Evolutionary conservation across 2,888 invertebrate genomes (phyloP).

Genomic region (Tryphoninae sp.): DNA sequence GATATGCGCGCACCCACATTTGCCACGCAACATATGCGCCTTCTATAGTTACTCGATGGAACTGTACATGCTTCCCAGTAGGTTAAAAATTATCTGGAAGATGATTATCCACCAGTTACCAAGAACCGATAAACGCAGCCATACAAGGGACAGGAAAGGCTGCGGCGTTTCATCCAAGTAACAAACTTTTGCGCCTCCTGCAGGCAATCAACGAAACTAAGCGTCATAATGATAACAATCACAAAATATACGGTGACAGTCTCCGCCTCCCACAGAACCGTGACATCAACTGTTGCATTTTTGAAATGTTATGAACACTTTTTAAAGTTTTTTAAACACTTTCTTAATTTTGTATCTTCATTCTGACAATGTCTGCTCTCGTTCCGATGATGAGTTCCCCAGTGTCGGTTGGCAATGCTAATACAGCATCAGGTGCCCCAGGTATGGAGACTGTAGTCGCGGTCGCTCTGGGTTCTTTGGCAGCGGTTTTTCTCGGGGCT

Average conservation of each 20-base stretch:
- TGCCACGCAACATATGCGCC: not conserved
- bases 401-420: slow-evolving; percentile 74
- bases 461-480: slow-evolving; percentile 86
- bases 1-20: not conserved
- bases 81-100: slow-evolving; percentile 11
- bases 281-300: slow-evolving; percentile 50
- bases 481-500: slow-evolving; percentile 87
- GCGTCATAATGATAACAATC: not conserved
- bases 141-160: not conserved
- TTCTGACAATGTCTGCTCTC: slow-evolving; percentile 1
- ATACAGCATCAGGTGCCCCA: slow-evolving; percentile 71
- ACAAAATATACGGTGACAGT: slow-evolving; percentile 72
- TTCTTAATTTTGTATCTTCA: not conserved
- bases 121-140: not conserved
- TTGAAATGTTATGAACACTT: slow-evolving; percentile 24
- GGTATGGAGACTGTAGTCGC: slow-evolving; percentile 87
- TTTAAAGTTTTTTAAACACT: not conserved
- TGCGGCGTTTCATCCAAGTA: not conserved
- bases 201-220: not conserved
- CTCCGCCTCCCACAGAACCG: slow-evolving; percentile 73
- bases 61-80: not conserved
- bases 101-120: slow-evolving; percentile 22
- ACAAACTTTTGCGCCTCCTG: not conserved
- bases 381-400: slow-evolving; percentile 74
- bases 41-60: not conserved